Evolutionary conservation across 2,888 invertebrate genomes (phyloP).

Genomic region (Amiota mariae): DNA sequence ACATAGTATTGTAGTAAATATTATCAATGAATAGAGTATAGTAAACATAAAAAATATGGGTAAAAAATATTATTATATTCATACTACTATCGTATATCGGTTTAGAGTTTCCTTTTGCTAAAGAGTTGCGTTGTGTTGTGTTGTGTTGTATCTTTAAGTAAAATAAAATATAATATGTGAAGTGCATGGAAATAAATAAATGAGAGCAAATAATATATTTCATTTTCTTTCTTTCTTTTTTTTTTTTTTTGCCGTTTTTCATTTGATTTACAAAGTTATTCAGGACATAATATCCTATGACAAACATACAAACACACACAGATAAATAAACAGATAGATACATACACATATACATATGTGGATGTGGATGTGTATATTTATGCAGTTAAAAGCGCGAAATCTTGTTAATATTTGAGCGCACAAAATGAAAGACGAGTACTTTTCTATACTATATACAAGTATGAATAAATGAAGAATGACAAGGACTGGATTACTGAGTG

Average conservation of each 20-base stretch:
- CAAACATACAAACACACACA: neutral
- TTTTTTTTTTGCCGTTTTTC: neutral
- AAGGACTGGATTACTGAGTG: no score
- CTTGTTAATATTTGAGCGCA: conserved; percentile 29
- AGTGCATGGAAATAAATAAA: neutral
- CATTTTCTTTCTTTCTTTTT: no score
- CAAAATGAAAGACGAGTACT: conserved; percentile 13
- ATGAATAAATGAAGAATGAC: neutral
- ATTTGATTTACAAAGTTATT: no score
- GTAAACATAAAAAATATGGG: neutral
- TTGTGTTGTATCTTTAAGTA: no score
- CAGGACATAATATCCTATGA: no score
- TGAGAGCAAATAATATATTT: neutral
- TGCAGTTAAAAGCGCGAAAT: conserved; percentile 21
- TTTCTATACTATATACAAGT: neutral
- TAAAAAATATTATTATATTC: neutral
- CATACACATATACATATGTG: neutral
- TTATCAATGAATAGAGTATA: no score
- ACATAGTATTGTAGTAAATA: neutral
- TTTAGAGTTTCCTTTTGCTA: conserved; percentile 1
- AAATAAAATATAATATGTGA: no score
- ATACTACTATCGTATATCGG: neutral
- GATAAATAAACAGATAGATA: neutral
- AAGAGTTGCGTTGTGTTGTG: neutral
- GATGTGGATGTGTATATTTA: neutral